phyloP scores from a whole-genome alignment of 2,797 vertebrate genomes.

The Eulemur rubriventer region DNA sequence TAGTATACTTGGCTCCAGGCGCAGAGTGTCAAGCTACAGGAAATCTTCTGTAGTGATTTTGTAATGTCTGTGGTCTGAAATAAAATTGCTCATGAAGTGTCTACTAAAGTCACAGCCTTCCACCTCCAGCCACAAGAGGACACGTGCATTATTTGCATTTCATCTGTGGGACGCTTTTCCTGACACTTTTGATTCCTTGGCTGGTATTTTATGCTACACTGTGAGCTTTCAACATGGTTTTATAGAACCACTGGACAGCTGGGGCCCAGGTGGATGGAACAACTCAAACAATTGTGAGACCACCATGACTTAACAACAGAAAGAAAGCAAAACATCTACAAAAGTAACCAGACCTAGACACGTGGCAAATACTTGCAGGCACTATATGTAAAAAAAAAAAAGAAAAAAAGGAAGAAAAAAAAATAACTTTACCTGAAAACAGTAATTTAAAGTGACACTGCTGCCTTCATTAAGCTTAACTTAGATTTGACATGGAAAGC shows the following conservation, averaged over 20 bases:
- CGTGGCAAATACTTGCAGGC: neutral
- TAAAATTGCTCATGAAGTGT: constrained; percentile 19
- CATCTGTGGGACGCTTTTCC: neutral
- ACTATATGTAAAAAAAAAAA: neutral
- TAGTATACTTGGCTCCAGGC: constrained; percentile 52
- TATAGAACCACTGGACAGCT: constrained; percentile 49
- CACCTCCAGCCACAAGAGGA: neutral
- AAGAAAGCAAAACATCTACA: neutral
- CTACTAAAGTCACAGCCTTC: neutral
- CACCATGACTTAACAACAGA: neutral
- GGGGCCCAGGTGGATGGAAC: constrained; percentile 64
- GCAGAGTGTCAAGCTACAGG: constrained; percentile 63
- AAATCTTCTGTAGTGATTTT: constrained; percentile 66
- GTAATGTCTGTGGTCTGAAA: constrained; percentile 70
- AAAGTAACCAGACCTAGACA: constrained; percentile 4
- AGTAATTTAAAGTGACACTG: neutral
- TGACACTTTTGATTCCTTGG: neutral
- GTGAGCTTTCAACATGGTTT: constrained; percentile 67
- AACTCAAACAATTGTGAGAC: constrained; percentile 17
- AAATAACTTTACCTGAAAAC: neutral
- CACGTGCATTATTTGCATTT: neutral
- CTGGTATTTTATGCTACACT: constrained; percentile 57
- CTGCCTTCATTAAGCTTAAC: neutral
- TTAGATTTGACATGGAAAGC: neutral
- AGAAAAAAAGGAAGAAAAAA: neutral